Conservation (phyloP, 2,113 vertebrate species). For the Halcyon senegalensis region DNA sequence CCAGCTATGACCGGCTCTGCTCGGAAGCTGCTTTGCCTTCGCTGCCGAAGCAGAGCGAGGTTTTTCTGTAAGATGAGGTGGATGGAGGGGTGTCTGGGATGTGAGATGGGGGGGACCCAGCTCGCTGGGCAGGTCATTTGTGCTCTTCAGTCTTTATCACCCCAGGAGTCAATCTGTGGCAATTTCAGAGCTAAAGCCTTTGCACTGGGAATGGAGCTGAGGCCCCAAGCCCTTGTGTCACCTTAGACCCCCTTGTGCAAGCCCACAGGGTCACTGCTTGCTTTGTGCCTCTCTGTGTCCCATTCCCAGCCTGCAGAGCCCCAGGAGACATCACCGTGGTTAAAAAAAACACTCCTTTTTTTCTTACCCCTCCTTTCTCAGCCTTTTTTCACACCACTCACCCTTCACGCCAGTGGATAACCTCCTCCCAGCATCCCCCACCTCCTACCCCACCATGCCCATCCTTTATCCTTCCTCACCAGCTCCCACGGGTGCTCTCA, state of each 20-base stretch:
- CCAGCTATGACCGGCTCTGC: neutral
- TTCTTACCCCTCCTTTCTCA: neutral
- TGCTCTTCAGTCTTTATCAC: neutral
- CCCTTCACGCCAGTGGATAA: rapidly evolving
- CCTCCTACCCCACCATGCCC: neutral
- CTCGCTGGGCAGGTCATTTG: rapidly evolving
- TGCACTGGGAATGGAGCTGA: neutral
- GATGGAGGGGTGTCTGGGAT: neutral
- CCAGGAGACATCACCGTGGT: rapidly evolving
- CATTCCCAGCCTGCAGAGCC: neutral
- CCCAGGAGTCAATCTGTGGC: rapidly evolving
- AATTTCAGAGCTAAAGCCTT: neutral
- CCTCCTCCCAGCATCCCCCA: no score
- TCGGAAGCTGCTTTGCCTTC: neutral
- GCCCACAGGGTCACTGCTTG: rapidly evolving
- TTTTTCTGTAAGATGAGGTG: neutral
- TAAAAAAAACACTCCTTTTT: neutral
- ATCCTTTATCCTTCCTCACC: neutral
- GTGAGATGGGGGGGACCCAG: neutral
- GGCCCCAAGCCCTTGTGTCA: rapidly evolving
- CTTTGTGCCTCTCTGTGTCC: neutral
- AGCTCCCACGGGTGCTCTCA: rapidly evolving
- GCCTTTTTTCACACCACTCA: neutral
- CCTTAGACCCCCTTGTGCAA: rapidly evolving
- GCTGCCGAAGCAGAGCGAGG: neutral